These are phyloP conservation scores for Gallinago stenura DNA, from an alignment of 2,797 vertebrate genomes.

Conservation along the genomic window DNA sequence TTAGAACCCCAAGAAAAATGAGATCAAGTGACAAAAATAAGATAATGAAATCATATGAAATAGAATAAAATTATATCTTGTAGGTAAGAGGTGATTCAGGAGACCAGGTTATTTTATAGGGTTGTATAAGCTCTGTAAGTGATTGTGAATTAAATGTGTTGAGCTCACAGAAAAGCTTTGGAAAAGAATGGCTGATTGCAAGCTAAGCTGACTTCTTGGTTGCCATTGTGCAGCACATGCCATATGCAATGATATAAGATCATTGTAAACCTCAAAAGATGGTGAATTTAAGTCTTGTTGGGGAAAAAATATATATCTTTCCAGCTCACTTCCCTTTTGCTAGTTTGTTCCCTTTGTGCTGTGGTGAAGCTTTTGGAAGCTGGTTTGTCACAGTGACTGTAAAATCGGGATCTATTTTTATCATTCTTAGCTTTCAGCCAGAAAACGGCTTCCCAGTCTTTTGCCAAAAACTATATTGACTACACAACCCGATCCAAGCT, in stretches of 20 bases:
- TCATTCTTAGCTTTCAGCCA: slow-evolving; percentile 62
- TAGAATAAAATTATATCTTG: slow-evolving; percentile 82
- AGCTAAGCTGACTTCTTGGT: slow-evolving; percentile 52
- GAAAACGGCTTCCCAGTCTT: slow-evolving; percentile 45
- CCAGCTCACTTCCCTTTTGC: slow-evolving; percentile 43
- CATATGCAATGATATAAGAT: slow-evolving; percentile 54
- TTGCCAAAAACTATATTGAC: slow-evolving; percentile 57
- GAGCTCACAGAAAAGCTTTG: slow-evolving; percentile 56
- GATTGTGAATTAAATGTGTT: slow-evolving; percentile 70
- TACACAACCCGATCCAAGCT: not conserved
- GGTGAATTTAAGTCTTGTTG: slow-evolving; percentile 52
- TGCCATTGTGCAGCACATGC: slow-evolving; percentile 40
- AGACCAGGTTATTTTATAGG: slow-evolving; percentile 75
- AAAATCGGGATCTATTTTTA: slow-evolving; percentile 71
- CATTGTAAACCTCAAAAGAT: slow-evolving; percentile 58
- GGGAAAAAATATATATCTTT: slow-evolving; percentile 43
- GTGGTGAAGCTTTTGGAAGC: slow-evolving; percentile 56
- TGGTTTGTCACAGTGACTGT: slow-evolving; percentile 55
- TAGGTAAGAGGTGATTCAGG: slow-evolving; percentile 75
- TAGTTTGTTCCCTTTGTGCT: slow-evolving; percentile 47
- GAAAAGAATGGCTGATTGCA: slow-evolving; percentile 39
- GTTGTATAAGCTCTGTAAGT: slow-evolving; percentile 57
- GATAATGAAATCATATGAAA: slow-evolving; percentile 83
- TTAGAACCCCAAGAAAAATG: slow-evolving; percentile 79
- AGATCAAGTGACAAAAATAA: slow-evolving; percentile 83